These are phyloP conservation scores for Aphelinus certus DNA, from an alignment of 1,140 invertebrate species.

Conservation along the genomic window DNA sequence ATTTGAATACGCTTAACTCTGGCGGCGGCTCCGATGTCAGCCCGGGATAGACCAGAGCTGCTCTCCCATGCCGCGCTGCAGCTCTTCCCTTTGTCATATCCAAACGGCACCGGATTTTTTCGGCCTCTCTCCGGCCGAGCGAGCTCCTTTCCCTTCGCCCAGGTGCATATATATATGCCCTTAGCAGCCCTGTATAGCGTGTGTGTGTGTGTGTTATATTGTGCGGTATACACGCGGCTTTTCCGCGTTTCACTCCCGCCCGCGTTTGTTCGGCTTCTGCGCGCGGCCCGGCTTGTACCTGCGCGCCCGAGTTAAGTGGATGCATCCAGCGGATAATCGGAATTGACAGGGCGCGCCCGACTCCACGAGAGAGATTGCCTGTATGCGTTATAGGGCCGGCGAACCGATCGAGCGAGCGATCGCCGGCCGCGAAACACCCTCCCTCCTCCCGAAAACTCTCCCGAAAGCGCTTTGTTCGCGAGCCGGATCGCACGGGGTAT, in stretches of 20 bases:
- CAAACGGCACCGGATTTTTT: neutral
- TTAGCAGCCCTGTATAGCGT: neutral
- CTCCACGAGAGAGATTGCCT: no score
- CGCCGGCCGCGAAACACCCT: no score
- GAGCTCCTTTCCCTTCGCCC: neutral
- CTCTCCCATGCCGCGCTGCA: no score
- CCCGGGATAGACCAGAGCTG: neutral
- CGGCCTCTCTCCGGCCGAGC: neutral
- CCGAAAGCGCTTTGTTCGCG: no score
- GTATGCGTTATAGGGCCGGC: no score
- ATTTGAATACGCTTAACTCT: slow-evolving; percentile 36
- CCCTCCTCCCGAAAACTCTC: no score
- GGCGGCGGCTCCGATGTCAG: slow-evolving; percentile 10
- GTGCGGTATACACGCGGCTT: neutral
- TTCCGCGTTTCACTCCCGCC: neutral
- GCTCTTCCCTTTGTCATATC: no score
- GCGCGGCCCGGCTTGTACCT: no score
- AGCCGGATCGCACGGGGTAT: neutral
- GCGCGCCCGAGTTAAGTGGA: slow-evolving; percentile 24
- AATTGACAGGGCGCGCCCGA: slow-evolving; percentile 10
- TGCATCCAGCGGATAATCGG: slow-evolving; percentile 18
- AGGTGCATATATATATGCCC: neutral
- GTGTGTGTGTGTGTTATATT: no score
- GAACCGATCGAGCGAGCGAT: no score
- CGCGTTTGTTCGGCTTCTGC: neutral